phyloP scores from a whole-genome alignment of 2,888 invertebrate species.

The Nemotelus nigrinus region DNA sequence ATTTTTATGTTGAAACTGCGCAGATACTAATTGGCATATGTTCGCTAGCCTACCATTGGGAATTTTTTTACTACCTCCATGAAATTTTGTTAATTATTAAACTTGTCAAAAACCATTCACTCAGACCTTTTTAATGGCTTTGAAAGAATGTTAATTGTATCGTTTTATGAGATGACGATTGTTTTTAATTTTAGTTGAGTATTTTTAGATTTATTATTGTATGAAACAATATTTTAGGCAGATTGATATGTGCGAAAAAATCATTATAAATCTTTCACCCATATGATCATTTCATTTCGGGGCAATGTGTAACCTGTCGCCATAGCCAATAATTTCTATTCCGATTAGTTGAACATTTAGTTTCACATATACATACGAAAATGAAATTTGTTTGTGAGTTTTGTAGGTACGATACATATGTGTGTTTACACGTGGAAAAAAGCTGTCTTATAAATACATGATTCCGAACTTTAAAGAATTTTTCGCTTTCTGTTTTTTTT shows the following conservation, averaged over 20 bases:
- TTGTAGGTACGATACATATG: too few species aligned
- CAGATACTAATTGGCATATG: too few species aligned
- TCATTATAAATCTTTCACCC: slow-evolving; percentile 16
- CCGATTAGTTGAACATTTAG: slow-evolving; percentile 14
- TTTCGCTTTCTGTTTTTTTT: too few species aligned
- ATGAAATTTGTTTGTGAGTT: neutral
- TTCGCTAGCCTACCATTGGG: too few species aligned
- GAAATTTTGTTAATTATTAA: neutral
- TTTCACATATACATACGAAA: neutral
- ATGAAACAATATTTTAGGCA: slow-evolving; percentile 13
- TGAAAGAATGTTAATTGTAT: slow-evolving; percentile 7
- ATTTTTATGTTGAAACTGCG: too few species aligned
- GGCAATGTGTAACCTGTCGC: slow-evolving; percentile 28
- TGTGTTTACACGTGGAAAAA: too few species aligned
- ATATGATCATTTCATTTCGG: slow-evolving; percentile 1
- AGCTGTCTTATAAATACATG: too few species aligned
- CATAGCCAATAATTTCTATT: neutral
- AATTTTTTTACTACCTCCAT: too few species aligned
- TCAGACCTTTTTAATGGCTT: neutral
- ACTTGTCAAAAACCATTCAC: neutral
- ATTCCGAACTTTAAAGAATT: too few species aligned
- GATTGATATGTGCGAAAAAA: neutral
- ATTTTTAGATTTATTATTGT: neutral
- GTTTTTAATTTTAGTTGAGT: slow-evolving; percentile 10
- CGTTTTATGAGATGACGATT: slow-evolving; percentile 7